These are phyloP conservation scores for Peromyscus melanophrys DNA, from an alignment of 2,797 vertebrate species.

Conservation along the genomic window DNA sequence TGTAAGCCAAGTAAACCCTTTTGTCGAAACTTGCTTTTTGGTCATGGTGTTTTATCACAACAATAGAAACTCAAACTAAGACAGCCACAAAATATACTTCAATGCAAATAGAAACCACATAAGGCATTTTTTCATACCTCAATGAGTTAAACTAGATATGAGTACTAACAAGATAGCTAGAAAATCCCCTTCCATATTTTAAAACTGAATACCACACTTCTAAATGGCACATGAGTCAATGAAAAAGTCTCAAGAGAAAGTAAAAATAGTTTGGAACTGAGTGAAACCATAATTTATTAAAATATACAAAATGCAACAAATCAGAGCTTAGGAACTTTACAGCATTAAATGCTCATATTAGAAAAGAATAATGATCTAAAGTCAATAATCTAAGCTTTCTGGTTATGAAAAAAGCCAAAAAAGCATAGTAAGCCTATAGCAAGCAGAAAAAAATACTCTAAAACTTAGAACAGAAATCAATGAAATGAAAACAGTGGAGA, in stretches of 20 bases:
- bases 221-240: background rate
- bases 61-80: background rate
- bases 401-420: background rate
- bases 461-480: slow-evolving; percentile 31
- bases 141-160: background rate
- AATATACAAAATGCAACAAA: background rate
- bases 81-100: background rate
- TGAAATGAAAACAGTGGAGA: slow-evolving; percentile 8
- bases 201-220: background rate
- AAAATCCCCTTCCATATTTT: background rate
- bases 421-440: background rate
- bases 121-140: background rate
- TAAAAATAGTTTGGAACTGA: background rate
- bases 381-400: background rate
- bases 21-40: background rate
- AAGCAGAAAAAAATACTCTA: background rate
- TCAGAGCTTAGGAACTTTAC: background rate
- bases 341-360: background rate
- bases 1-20: background rate
- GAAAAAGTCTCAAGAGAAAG: background rate
- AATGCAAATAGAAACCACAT: background rate
- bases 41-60: background rate
- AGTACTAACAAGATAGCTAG: background rate
- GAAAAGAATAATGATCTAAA: background rate
- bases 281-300: background rate